phyloP scores from a whole-genome alignment of 2,113 vertebrate genomes.

The Vidua chalybeata region DNA sequence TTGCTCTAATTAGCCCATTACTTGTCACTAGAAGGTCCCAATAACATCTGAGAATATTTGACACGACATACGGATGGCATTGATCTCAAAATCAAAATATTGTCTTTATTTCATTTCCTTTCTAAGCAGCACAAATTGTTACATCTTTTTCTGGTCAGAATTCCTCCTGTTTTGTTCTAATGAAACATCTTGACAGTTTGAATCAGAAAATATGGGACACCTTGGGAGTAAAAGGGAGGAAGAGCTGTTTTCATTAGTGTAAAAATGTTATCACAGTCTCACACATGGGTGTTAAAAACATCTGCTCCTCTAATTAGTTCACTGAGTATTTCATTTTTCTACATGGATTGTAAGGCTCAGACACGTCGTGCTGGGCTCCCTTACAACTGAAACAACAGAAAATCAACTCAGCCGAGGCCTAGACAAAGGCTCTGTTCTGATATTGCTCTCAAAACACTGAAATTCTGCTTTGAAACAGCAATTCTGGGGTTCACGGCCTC shows the following conservation, averaged over 20 bases:
- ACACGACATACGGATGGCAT: background rate
- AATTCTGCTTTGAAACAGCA: background rate
- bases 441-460: background rate
- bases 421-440: background rate
- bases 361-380: background rate
- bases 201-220: background rate
- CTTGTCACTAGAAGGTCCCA: background rate
- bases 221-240: background rate
- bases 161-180: background rate
- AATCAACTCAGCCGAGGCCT: background rate
- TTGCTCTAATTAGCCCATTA: background rate
- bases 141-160: background rate
- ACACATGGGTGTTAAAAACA: constrained; percentile 18
- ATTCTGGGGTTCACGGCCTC: background rate
- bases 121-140: background rate
- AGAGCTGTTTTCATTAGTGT: background rate
- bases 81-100: background rate
- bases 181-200: background rate
- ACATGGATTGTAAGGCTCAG: background rate
- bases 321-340: constrained; percentile 28
- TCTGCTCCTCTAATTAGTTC: constrained; percentile 49
- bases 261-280: background rate
- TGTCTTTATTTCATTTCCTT: background rate
- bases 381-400: background rate
- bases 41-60: background rate